These are phyloP conservation scores for Scaptodrosophila lebanonensis DNA, from an alignment of 1,140 invertebrate species.

Conservation along the genomic window DNA sequence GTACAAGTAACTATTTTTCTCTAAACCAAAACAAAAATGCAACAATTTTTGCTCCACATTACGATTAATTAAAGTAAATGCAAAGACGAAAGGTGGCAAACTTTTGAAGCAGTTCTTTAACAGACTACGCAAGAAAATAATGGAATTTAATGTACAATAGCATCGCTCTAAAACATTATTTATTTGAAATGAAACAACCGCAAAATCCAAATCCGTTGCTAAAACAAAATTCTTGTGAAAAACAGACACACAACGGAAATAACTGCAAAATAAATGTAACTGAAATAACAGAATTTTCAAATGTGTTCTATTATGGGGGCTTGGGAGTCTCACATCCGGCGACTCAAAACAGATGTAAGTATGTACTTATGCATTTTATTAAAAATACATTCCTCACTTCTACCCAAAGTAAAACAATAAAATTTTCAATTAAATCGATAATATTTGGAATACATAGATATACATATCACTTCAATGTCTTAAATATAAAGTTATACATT, in stretches of 20 bases:
- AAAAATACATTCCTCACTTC: no score
- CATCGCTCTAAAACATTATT: conserved; percentile 68
- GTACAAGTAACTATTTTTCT: conserved; percentile 73
- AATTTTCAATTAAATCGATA: no score
- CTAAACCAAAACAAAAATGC: conserved; percentile 63
- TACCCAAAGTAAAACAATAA: no score
- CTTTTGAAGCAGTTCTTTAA: conserved; percentile 38
- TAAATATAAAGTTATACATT: neutral
- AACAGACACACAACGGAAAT: conserved; percentile 62
- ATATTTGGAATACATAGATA: neutral
- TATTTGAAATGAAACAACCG: conserved; percentile 50
- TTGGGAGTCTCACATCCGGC: neutral
- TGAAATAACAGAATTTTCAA: conserved; percentile 55
- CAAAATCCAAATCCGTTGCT: conserved; percentile 61
- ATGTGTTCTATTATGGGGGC: neutral
- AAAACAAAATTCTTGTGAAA: conserved; percentile 51
- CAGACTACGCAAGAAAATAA: conserved; percentile 68
- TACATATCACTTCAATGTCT: conserved; percentile 6
- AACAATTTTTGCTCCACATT: conserved; percentile 71
- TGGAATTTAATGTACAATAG: conserved; percentile 71
- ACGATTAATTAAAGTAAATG: conserved; percentile 51
- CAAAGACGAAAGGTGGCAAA: conserved; percentile 38
- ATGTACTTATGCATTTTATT: no score
- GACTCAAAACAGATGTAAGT: conserved; percentile 5
- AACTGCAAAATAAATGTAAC: conserved; percentile 74